Conservation (phyloP, 2,888 invertebrate genomes). For the Lasiommata megera region DNA sequence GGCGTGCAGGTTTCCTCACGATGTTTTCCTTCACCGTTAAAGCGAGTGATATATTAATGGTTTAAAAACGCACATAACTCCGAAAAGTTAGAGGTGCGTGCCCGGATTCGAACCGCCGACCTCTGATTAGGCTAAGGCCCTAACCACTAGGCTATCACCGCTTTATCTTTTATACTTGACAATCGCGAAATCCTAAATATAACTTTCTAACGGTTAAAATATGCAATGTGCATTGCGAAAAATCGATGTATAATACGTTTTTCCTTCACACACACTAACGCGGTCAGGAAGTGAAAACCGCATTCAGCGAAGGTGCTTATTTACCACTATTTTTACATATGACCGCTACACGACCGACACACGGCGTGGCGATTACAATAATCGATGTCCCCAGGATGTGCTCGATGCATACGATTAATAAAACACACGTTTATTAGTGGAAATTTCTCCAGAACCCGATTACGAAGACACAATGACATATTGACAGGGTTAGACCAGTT, state of each 20-base stretch:
- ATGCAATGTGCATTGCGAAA: background rate
- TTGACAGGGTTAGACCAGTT: slow-evolving; percentile 46
- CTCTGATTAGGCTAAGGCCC: too few species aligned
- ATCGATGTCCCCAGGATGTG: slow-evolving; percentile 66
- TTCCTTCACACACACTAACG: background rate
- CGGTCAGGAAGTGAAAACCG: background rate
- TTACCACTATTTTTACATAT: slow-evolving; percentile 13
- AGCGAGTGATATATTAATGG: too few species aligned
- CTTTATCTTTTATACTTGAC: too few species aligned
- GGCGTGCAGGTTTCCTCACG: too few species aligned
- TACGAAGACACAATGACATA: slow-evolving; percentile 68
- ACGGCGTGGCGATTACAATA: slow-evolving; percentile 51
- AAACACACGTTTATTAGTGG: slow-evolving; percentile 60
- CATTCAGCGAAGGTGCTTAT: slow-evolving; percentile 2
- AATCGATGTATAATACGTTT: background rate
- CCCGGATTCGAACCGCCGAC: too few species aligned
- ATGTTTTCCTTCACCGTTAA: too few species aligned
- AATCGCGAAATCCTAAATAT: too few species aligned
- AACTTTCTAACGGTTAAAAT: too few species aligned
- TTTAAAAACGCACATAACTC: too few species aligned
- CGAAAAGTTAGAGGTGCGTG: too few species aligned
- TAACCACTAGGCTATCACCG: too few species aligned
- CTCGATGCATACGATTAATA: slow-evolving; percentile 68
- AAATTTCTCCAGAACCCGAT: slow-evolving; percentile 68
- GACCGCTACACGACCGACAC: slow-evolving; percentile 10